Evolutionary conservation across 2,888 invertebrate species (phyloP), one percentile per base, ranked within the genome.

Genomic region (Ptychoptera albimana): DNA sequence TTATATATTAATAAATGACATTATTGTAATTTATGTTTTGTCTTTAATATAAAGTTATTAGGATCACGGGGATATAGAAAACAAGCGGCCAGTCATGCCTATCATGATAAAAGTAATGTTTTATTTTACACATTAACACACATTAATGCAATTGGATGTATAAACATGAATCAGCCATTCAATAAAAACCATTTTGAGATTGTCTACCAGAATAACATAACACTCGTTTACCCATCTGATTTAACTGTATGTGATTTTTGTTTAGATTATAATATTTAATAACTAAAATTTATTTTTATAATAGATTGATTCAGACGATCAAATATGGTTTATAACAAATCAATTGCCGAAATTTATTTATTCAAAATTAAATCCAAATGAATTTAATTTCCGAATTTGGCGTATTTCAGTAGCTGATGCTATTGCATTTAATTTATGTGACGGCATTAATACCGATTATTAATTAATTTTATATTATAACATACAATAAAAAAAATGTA

Each of bases 71-170:
- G 85, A 0, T 57, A 62, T 0, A 59, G 65, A 39, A 71, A 71
- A 1, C 86, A 86, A 56, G 74, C 78, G 0, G 79, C 83, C 0
- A 76, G 80, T 56, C 79, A 82, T 44, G 74, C 71, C 38, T 67
- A 77, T 44, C 80, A 86, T 56, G 57, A 66, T 4, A 54, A 61
- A 0, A 71, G 74, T 0, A 73, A 73, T 1, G 72, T 78, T 1
- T 60, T 84, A 36, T 82, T 85, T 62, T 77, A 77, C 55, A 76
- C 76, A 0, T 74, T 82, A 50, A 74, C 85, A 1, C 80, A 77
- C 35, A 68, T 72, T 13, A 78, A 82, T 54, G 79, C 79, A 0
- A 60, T 87, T 0, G 78, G 79, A 0, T 87, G 86, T 55, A 86
- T 85, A 85, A 79, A 82, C 52, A 71, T 71, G 0, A 66, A 63